Base-by-base conservation (phyloP, 1,140 invertebrate species). In the Drosophila carrolli region DNA sequence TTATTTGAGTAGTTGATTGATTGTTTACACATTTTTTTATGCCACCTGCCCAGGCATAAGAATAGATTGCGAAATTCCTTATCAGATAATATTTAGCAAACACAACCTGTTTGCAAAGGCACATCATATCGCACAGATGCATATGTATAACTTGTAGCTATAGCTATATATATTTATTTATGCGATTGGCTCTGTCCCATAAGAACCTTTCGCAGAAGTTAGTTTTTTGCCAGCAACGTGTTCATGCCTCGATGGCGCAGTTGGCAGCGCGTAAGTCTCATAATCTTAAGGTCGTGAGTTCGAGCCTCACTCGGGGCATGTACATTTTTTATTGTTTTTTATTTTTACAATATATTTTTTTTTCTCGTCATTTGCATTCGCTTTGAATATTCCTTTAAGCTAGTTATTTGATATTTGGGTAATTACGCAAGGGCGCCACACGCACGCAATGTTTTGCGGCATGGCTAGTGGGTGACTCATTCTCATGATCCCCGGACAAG, bases 281-380 rank as follows among this genome's bases (percentile, higher is more conserved):
- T 97, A 97, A 97, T 97, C 96, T 97, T 96, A 97, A 97, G 96
- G 96, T 97, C 97, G 96, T 97, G 96, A 97, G 96, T 97, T 97
- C 96, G 96, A 97, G 96, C 96, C 97, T 97, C 96, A 97, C 96
- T 94, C 95, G 96, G 96, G 96, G 96, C 96, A 97, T 40, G 62
- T 88, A 79, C 54, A 2, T 82, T 86, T 84, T 85, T 74, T 65
- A 3, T 27, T 50, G n/a, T 48, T 23, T 23, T 23, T 38, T 19
- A 37, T 13, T 37, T 47, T 27, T 19, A 5, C 11, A 16, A 40
- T n/a, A 16, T 16, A 10, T n/a, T 61, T 46, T 43, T 61, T 60
- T 62, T 37, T 13, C 11, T 19, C 14, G 29, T 14, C 1, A 23
- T 44, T 60, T 61, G 59, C 23, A 16, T 29, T 16, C 32, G 23